Percentiles rank a stretch among this genome's conserved stretches.
These are phyloP conservation scores for Ptychochromis oligacanthus DNA, from an alignment of 2,113 vertebrate genomes.

Conservation along the genomic window DNA sequence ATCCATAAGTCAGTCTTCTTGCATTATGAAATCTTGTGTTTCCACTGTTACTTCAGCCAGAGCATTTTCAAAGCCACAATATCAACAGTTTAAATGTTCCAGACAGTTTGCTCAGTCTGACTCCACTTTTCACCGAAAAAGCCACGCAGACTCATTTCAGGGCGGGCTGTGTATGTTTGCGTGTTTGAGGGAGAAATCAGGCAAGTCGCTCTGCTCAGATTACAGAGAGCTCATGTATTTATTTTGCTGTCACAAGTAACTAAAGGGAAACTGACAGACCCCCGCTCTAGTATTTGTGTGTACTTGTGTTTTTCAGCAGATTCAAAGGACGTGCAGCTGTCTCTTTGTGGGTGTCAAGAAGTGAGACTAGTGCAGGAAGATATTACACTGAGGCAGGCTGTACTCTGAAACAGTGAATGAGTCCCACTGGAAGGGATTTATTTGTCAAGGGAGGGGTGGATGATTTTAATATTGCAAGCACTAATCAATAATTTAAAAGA, in stretches of 20 bases:
- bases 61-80: background rate
- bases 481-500: slow-evolving; percentile 41
- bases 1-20: background rate
- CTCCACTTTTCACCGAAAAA: slow-evolving; percentile 11
- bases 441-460: slow-evolving; percentile 7
- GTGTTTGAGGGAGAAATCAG: slow-evolving; percentile 34
- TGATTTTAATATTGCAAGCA: slow-evolving; percentile 33
- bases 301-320: slow-evolving; percentile 34
- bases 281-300: slow-evolving; percentile 11
- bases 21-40: background rate
- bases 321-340: slow-evolving; percentile 41
- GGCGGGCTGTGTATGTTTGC: slow-evolving; percentile 10
- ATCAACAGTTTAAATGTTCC: slow-evolving; percentile 10
- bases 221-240: slow-evolving; percentile 45
- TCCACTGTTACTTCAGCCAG: background rate
- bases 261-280: slow-evolving; percentile 41
- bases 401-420: slow-evolving; percentile 12
- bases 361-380: slow-evolving; percentile 16
- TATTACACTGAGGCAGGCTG: slow-evolving; percentile 18
- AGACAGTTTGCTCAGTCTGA: slow-evolving; percentile 10
- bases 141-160: slow-evolving; percentile 2
- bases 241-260: slow-evolving; percentile 49
- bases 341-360: slow-evolving; percentile 19
- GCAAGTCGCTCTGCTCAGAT: slow-evolving; percentile 41
- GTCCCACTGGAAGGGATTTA: slow-evolving; percentile 12